A percentile compares a stretch with the other conserved stretches of the same genome.
Conservation (phyloP, 2,888 invertebrate species). For the Parnassius apollo region DNA sequence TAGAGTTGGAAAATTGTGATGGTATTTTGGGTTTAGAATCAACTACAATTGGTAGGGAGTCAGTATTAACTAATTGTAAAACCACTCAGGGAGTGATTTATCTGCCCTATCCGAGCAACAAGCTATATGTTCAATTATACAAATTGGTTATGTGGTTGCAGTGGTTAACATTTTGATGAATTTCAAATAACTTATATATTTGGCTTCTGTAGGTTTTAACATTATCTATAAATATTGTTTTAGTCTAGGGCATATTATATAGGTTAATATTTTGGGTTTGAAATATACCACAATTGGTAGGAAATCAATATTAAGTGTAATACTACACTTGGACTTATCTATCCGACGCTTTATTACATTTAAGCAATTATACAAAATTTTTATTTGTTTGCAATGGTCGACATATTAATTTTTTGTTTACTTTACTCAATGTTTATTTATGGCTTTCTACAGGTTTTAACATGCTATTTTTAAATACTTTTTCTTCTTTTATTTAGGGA, state of each 20-base stretch:
- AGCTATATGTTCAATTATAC: constrained; percentile 75
- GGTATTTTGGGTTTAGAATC: constrained; percentile 52
- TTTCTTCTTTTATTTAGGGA: no score
- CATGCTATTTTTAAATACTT: no score
- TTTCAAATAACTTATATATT: background rate
- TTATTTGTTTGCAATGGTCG: no score
- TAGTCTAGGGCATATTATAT: background rate
- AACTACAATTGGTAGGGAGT: constrained; percentile 37
- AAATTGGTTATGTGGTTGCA: constrained; percentile 80
- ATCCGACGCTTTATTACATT: no score
- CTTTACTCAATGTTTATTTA: no score
- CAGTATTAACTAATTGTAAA: constrained; percentile 83
- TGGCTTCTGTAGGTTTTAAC: background rate
- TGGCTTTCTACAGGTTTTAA: no score
- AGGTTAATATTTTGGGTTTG: constrained; percentile 36
- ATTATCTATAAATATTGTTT: background rate
- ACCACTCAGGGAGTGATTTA: constrained; percentile 77
- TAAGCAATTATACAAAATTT: no score
- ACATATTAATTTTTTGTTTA: no score
- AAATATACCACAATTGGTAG: constrained; percentile 27
- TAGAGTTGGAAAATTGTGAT: constrained; percentile 85
- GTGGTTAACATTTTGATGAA: constrained; percentile 77
- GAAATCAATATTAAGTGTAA: constrained; percentile 28
- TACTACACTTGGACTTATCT: no score
- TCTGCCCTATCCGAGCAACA: constrained; percentile 70